A percentile compares a stretch with the other conserved stretches of the same genome.
Evolutionary conservation across 2,113 vertebrate species (phyloP).

Genomic region (Mystacornis crossleyi): DNA sequence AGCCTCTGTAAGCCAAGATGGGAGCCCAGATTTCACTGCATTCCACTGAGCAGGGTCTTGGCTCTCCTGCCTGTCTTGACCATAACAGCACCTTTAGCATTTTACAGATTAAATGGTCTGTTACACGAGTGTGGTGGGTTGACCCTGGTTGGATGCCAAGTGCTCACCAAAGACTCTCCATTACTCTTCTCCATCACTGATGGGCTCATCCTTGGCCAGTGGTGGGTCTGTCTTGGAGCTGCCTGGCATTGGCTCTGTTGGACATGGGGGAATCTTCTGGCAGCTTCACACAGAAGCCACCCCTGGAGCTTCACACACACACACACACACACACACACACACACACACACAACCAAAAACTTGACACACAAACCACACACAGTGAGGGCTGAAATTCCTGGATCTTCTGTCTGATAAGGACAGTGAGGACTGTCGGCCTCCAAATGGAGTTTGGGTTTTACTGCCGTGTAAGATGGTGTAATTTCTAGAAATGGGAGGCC

Average conservation of each 20-base stretch:
- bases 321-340: neutral
- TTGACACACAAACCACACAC: neutral
- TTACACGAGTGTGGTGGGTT: neutral
- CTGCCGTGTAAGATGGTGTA: neutral
- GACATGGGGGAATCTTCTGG: neutral
- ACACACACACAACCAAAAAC: neutral
- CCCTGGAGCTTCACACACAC: neutral
- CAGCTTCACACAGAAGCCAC: neutral
- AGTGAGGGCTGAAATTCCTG: neutral
- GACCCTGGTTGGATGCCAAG: neutral
- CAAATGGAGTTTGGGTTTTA: neutral
- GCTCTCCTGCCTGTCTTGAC: neutral
- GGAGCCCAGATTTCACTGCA: neutral
- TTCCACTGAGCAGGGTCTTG: neutral
- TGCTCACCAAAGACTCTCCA: neutral
- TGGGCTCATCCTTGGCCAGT: neutral
- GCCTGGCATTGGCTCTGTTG: neutral
- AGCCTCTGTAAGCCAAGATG: neutral
- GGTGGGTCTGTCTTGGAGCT: neutral
- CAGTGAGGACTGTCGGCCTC: accelerated
- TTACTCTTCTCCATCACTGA: accelerated
- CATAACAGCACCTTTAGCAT: neutral
- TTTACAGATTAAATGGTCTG: neutral
- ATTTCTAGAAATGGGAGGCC: neutral
- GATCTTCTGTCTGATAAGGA: neutral